Evolutionary conservation across 2,113 vertebrate species (phyloP), one percentile per base, ranked within the genome.

Genomic region (Panthera uncia): DNA sequence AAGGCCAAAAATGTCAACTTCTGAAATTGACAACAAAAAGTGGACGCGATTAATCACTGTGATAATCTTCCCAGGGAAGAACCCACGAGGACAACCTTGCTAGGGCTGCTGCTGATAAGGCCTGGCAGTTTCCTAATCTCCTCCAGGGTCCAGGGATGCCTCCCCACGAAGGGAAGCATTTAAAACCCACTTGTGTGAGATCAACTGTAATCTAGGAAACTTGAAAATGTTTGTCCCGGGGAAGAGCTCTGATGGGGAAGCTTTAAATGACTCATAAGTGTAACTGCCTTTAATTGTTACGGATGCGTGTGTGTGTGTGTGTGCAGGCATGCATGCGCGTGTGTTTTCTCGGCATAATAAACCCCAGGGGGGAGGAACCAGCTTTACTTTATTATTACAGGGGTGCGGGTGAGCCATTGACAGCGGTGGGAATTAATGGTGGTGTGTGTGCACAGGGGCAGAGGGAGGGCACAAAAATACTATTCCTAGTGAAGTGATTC

Each of bases 31-130:
- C 92, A 86, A 69, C 57, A 45, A 85, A 78, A 94, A 90, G 92
- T 78, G 48, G 57, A 85, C 81, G 96, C 85, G 91, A 95, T 93
- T 89, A 95, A 82, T 97, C 79, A 82, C 85, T 66, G 31, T 88
- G 97, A 97, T 93, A 88, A 97, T 95, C 93, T 93, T 94, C 65
- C 95, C 66, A 78, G 94, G 79, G 83, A 97, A 69, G 92, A 95
- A 90, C 50, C 78, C 85, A 89, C 45, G 48, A 57, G 78, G 84
- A 71, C 85, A 55, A 76, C 95, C 91, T 52, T 74, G 74, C 11
- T n/a, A 74, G 69, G 41, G 52, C 19, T 48, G 84, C 66, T 85
- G 55, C 80, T 79, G 76, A 25, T 95, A 83, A 88, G 55, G 61
- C 25, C 36, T 65, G 68, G 38, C 41, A 63, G 83, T 50, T 94